Conservation (phyloP, 37 sponge, comb jelly and placozoan genomes). For the Chondrosia reniformis region DNA sequence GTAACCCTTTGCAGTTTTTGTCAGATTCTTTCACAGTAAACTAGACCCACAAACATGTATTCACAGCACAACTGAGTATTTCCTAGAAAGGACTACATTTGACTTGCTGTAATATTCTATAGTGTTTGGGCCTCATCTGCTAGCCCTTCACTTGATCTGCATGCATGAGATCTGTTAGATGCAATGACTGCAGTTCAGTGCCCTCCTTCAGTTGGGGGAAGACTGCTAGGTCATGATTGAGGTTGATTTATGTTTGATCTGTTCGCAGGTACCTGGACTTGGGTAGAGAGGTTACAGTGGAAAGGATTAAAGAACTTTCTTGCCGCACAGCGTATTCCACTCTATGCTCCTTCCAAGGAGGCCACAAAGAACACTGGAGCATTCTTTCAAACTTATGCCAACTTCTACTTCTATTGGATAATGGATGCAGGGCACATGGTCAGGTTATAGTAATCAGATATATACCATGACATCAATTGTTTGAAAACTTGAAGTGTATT, state of each 20-base stretch:
- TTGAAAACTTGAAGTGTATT: too few relatives aligned
- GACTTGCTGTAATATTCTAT: too few relatives aligned
- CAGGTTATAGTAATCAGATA: too few relatives aligned
- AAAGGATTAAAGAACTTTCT: conserved; percentile 29
- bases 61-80: conserved; percentile 4
- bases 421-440: conserved; percentile 86
- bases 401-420: conserved; percentile 65
- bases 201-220: too few relatives aligned
- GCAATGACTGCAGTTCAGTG: too few relatives aligned
- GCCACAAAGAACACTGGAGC: conserved; percentile 46
- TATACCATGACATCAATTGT: too few relatives aligned
- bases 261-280: conserved; percentile 55
- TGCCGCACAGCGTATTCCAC: conserved; percentile 27
- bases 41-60: conserved; percentile 10
- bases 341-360: conserved; percentile 42
- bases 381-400: conserved; percentile 45
- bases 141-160: too few relatives aligned
- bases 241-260: neutral
- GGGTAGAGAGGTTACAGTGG: conserved; percentile 63
- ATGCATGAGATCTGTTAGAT: too few relatives aligned
- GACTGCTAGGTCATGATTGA: too few relatives aligned
- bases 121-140: neutral
- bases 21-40: neutral
- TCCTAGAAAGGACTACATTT: too few relatives aligned
- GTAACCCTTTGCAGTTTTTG: neutral